phyloP scores from a whole-genome alignment of 2,797 vertebrate genomes.

The Myoxocephalus aenaeus region DNA sequence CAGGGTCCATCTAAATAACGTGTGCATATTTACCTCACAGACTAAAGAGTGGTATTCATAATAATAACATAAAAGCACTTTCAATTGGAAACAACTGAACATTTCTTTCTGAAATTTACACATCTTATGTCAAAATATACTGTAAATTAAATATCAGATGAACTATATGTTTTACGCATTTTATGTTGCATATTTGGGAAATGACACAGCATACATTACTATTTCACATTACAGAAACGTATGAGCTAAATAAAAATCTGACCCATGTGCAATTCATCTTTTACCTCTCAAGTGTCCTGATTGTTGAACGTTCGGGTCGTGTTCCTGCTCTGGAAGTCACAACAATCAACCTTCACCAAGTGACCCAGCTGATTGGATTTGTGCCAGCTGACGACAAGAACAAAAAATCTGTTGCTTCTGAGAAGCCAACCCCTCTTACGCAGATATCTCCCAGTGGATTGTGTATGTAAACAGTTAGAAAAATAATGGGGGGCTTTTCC shows the following conservation, averaged over 20 bases:
- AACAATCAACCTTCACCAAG: constrained; percentile 48
- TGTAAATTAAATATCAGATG: background rate
- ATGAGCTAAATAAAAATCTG: background rate
- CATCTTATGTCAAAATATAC: background rate
- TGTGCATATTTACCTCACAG: too few species aligned
- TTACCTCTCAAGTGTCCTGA: constrained; percentile 35
- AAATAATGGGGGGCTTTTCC: constrained; percentile 15
- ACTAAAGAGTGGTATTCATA: too few species aligned
- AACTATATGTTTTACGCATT: background rate
- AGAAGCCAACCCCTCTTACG: constrained; percentile 26
- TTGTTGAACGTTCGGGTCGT: background rate
- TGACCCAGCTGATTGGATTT: constrained; percentile 34
- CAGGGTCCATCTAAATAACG: too few species aligned
- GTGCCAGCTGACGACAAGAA: constrained; percentile 33
- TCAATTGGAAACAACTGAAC: background rate
- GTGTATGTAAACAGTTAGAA: constrained; percentile 25
- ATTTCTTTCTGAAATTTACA: background rate
- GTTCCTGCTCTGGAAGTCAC: constrained; percentile 35
- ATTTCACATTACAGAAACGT: background rate
- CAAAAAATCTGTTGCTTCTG: constrained; percentile 27
- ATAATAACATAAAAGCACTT: background rate
- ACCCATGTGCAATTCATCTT: background rate
- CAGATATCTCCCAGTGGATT: constrained; percentile 33
- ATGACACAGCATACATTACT: background rate
- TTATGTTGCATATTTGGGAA: background rate